Evolutionary conservation across 2,113 vertebrate species (phyloP), one percentile per base, ranked within the genome.

Genomic region (Cranoglanis bouderius): DNA sequence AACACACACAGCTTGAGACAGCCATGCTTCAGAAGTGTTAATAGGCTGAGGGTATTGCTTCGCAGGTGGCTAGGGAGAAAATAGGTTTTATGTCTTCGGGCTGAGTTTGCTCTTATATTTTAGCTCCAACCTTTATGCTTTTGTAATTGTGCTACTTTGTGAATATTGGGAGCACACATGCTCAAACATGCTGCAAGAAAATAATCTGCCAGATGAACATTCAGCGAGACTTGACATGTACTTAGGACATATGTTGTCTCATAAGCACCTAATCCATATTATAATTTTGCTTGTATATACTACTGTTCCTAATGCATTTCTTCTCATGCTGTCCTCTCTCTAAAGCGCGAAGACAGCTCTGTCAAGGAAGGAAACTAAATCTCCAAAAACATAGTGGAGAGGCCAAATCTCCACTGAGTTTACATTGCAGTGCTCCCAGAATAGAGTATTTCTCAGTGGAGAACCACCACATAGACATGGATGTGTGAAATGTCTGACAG

Each of bases 11-110:
- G 46, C 80, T 78, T 85, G 46, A 85, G 75, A 87, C 32, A 86
- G 81, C 70, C 86, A 84, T 80, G 90, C 88, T 77, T 88, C 90
- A 85, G 90, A 91, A 91, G 92, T 92, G 91, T 91, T 91, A 93
- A 92, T 93, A 92, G 92, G 90, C 84, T 92, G 77, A 89, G 89
- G 78, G 87, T 92, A 90, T 91, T 88, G 80, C 89, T 67, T 91
- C 88, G 83, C 90, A 82, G 87, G 89, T 81, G 90, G 87, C 77
- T 63, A 81, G 86, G 86, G 57, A 88, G 84, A 90, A 93, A 92
- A 91, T 89, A 91, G 82, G 61, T 90, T 89, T 86, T 88, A 80
- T 82, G 74, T 86, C 89, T 88, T 65, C 51, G 82, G 82, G 82
- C 70, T 85, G 38, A 16, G 74, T 84, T 40, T 89, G 55, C 74